phyloP scores from a whole-genome alignment of 2,888 invertebrate species.

The Platerodrilus igneus region DNA sequence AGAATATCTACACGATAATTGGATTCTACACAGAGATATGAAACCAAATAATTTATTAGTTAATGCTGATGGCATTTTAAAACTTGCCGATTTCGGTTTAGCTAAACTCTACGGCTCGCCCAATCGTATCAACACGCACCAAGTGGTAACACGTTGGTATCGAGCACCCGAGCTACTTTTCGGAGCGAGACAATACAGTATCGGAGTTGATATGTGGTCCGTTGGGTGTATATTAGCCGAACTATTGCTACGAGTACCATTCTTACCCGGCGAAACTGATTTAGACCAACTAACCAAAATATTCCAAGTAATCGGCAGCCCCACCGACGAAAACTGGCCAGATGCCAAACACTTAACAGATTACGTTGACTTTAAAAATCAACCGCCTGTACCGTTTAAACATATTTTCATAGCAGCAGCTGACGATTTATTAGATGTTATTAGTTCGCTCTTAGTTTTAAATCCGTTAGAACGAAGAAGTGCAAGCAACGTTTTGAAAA shows the following conservation, averaged over 20 bases:
- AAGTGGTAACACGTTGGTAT: constrained; percentile 95
- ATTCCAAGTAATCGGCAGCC: constrained; percentile 92
- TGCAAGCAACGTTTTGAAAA: constrained; percentile 78
- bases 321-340: constrained; percentile 89
- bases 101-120: constrained; percentile 98
- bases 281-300: constrained; percentile 94
- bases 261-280: constrained; percentile 95
- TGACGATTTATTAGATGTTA: constrained; percentile 81
- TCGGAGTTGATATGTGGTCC: constrained; percentile 98
- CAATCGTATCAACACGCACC: constrained; percentile 92
- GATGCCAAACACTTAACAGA: constrained; percentile 77
- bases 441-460: constrained; percentile 71
- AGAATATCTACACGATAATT: constrained; percentile 91
- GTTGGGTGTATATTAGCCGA: constrained; percentile 97
- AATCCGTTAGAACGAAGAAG: constrained; percentile 79
- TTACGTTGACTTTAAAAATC: constrained; percentile 87
- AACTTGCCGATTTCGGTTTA: constrained; percentile 98
- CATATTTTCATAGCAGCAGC: constrained; percentile 94
- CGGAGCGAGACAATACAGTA: constrained; percentile 92
- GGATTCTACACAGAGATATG: constrained; percentile 96
- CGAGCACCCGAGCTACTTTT: constrained; percentile 90
- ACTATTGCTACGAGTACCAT: constrained; percentile 81
- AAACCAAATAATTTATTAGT: constrained; percentile 98
- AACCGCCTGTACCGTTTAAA: constrained; percentile 76
- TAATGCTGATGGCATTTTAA: constrained; percentile 85